Evolutionary conservation across 2,113 vertebrate genomes (phyloP), one percentile per base, ranked within the genome.

Genomic region (Nothobranchius kuhntae): DNA sequence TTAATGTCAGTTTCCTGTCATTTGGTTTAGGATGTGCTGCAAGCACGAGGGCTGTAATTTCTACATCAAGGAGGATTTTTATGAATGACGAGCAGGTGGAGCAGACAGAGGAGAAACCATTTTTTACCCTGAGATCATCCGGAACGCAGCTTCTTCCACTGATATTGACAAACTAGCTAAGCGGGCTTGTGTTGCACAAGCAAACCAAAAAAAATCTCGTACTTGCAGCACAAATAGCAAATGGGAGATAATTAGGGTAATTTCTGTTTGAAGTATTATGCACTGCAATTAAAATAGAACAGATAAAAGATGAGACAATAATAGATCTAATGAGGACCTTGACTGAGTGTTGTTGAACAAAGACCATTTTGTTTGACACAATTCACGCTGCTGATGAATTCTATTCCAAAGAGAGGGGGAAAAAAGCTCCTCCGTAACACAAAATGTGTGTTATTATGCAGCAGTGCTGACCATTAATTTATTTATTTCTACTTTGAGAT

Each of bases 1-100:
- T 21, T 91, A 68, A 82, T 86, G 91, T 92, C 93, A 88, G 93
- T 93, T 93, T 94, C 93, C 91, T 92, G 92, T 87, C 81, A 77
- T 92, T 93, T 92, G 86, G 87, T 86, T 65, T 75, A 77, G 68
- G 73, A 74, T 81, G 66, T 30, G 77, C 83, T 76, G 62, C 2
- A 13, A 86, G 83, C 66, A 26, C 52, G 51, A 64, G 51, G 82
- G 75, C 85, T 92, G 62, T 93, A 90, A 93, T 92, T 92, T 93
- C 64, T 78, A 83, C 80, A 81, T 90, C 86, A 81, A 89, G 86
- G 85, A 87, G 82, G 80, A 10, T 40, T 21, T 85, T 87, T 83
- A 85, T 82, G 86, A 86, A 78, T 84, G 86, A 86, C 68, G 69
- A 81, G 89, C 91, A 93, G 90, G 91, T 92, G 90, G 85, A 93